Evolutionary conservation across 2,888 invertebrate species (phyloP).

Genomic region (Xestobium rufovillosum): DNA sequence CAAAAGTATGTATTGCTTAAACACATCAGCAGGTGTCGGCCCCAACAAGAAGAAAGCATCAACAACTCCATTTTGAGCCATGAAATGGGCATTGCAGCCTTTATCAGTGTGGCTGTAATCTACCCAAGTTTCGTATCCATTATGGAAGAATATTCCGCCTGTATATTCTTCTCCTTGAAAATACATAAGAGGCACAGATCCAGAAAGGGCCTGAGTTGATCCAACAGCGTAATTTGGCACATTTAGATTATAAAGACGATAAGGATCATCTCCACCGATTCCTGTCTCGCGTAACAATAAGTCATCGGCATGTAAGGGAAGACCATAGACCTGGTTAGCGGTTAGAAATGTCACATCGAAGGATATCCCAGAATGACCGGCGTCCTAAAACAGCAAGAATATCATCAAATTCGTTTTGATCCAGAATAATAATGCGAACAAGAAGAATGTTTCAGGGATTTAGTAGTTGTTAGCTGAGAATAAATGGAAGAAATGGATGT

Average conservation of each 20-base stretch:
- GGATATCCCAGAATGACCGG: too few species aligned
- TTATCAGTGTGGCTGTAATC: too few species aligned
- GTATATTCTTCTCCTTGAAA: constrained; percentile 68
- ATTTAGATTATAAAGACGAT: constrained; percentile 88
- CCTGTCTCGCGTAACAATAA: constrained; percentile 71
- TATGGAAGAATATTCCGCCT: constrained; percentile 51
- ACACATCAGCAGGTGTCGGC: constrained; percentile 71
- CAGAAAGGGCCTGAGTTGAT: constrained; percentile 61
- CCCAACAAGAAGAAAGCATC: constrained; percentile 89
- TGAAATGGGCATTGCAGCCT: constrained; percentile 83
- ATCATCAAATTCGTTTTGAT: too few species aligned
- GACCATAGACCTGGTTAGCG: constrained; percentile 33
- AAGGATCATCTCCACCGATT: constrained; percentile 67
- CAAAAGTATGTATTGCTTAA: constrained; percentile 74
- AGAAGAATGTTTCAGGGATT: too few species aligned
- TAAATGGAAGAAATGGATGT: too few species aligned
- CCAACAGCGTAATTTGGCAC: constrained; percentile 90
- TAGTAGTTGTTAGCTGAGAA: too few species aligned
- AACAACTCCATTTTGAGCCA: constrained; percentile 90
- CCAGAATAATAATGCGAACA: too few species aligned
- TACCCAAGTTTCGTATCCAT: constrained; percentile 96
- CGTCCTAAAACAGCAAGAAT: too few species aligned
- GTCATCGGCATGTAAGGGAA: constrained; percentile 91
- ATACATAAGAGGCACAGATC: constrained; percentile 80
- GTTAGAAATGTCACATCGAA: constrained; percentile 24